Percentiles rank a stretch among this genome's conserved stretches.
These are phyloP conservation scores for Vultur gryphus DNA, from an alignment of 2,797 vertebrate species.

Conservation along the genomic window DNA sequence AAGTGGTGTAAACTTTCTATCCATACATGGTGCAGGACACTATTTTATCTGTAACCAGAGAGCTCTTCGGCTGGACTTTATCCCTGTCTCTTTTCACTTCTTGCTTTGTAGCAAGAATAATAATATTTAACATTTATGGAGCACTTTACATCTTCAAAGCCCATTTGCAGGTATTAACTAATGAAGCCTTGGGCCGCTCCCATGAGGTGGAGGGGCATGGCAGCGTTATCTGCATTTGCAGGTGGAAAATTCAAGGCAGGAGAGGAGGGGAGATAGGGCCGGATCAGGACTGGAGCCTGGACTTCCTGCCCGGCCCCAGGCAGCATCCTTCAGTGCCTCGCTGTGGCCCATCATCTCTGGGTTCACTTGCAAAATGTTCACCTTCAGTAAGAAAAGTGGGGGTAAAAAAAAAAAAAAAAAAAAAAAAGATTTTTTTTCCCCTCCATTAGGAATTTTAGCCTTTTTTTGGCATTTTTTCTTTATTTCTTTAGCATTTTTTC, in stretches of 20 bases:
- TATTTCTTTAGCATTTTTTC: neutral
- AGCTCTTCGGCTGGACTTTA: neutral
- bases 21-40: neutral
- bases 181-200: neutral
- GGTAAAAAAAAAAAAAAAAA: neutral
- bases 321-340: neutral
- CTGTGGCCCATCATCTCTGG: neutral
- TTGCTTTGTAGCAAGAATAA: constrained; percentile 6
- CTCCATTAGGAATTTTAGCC: neutral
- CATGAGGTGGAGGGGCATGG: neutral
- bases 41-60: neutral
- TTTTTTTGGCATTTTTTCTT: neutral
- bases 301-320: neutral
- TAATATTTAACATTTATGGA: neutral
- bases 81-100: neutral
- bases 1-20: neutral
- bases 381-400: neutral
- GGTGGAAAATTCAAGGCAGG: neutral
- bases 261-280: neutral
- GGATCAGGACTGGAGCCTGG: neutral
- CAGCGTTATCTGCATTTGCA: neutral
- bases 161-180: neutral
- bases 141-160: neutral
- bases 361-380: neutral
- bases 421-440: neutral